Evolutionary conservation across 2,113 vertebrate species (phyloP).

Genomic region (Megalops atlanticus): DNA sequence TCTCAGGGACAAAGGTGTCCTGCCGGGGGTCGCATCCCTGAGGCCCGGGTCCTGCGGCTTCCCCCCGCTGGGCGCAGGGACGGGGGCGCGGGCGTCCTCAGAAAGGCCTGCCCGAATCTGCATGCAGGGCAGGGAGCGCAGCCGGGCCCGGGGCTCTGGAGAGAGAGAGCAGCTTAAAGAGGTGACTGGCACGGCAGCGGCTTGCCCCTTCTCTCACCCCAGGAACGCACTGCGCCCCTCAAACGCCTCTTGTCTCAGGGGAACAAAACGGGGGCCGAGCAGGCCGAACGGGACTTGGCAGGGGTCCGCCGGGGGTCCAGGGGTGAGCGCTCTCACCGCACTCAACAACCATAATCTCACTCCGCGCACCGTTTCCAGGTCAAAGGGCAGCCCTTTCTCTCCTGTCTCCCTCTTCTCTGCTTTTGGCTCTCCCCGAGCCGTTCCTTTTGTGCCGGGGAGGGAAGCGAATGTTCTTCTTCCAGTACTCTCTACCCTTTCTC

Average conservation of each 20-base stretch:
- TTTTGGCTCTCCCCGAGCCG: constrained; percentile 32
- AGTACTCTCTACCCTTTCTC: constrained; percentile 16
- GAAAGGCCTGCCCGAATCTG: constrained; percentile 3
- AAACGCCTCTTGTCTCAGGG: constrained; percentile 59
- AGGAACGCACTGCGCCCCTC: constrained; percentile 61
- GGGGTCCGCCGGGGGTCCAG: constrained; percentile 59
- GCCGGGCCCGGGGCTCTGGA: neutral
- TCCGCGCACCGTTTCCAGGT: constrained; percentile 73
- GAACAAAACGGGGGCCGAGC: constrained; percentile 39
- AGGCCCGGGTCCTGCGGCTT: neutral
- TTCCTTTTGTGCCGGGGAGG: constrained; percentile 5
- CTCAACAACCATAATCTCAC: constrained; percentile 79
- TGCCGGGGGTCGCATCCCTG: constrained; percentile 1
- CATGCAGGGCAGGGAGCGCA: constrained; percentile 16
- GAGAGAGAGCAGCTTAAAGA: constrained; percentile 47
- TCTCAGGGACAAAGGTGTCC: neutral
- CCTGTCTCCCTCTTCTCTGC: constrained; percentile 46
- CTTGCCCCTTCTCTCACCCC: constrained; percentile 73
- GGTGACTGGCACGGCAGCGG: constrained; percentile 63
- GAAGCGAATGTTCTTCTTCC: constrained; percentile 25
- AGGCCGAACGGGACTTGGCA: constrained; percentile 45
- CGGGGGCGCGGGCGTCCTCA: neutral
- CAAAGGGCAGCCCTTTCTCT: constrained; percentile 67
- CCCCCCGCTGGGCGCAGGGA: neutral
- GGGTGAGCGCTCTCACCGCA: constrained; percentile 74